Percentiles rank a stretch among this genome's conserved stretches.
Evolutionary conservation across 2,797 vertebrate genomes (phyloP).

Genomic region (Saxicola maurus): DNA sequence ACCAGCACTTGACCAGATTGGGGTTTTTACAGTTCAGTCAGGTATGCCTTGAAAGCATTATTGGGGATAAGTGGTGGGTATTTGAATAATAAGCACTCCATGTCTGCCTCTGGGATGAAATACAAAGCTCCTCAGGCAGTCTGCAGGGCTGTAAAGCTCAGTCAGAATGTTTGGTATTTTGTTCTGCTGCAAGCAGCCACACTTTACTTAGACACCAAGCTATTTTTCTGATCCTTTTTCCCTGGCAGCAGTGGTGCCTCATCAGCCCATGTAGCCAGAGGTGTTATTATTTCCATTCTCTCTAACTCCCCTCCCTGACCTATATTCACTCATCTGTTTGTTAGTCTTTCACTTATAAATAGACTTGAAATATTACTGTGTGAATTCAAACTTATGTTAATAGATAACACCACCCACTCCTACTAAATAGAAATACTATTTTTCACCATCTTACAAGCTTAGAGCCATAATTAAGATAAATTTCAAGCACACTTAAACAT

Average conservation of each 20-base stretch:
- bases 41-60: slow-evolving; percentile 3
- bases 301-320: neutral
- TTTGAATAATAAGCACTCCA: neutral
- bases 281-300: neutral
- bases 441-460: slow-evolving; percentile 15
- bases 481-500: neutral
- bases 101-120: neutral
- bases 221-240: neutral
- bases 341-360: slow-evolving; percentile 23
- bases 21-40: slow-evolving; percentile 21
- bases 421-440: slow-evolving; percentile 19
- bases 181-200: neutral
- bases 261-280: neutral
- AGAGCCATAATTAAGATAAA: neutral
- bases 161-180: neutral
- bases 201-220: neutral
- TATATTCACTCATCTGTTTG: slow-evolving; percentile 5
- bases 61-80: neutral
- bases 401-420: slow-evolving; percentile 15
- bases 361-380: slow-evolving; percentile 18
- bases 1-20: slow-evolving; percentile 16
- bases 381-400: slow-evolving; percentile 6
- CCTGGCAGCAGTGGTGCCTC: neutral
- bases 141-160: neutral
- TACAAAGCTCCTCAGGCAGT: neutral